Evolutionary conservation across 1,140 invertebrate species (phyloP).

Genomic region (Pseudachorutes palmiensis): DNA sequence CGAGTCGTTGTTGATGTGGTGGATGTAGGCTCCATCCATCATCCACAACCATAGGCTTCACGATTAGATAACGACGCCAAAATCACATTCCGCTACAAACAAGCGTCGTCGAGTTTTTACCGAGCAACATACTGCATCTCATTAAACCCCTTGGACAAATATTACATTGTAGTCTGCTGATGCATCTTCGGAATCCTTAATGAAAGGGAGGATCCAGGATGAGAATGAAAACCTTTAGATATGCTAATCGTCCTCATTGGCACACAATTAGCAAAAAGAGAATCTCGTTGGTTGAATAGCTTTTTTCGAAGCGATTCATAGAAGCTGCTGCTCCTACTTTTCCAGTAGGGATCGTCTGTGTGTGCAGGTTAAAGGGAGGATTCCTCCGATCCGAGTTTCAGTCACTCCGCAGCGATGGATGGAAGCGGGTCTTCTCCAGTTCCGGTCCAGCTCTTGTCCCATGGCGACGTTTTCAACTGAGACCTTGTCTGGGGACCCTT

Average conservation of each 20-base stretch:
- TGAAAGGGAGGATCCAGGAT: too few species aligned
- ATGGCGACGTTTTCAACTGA: neutral
- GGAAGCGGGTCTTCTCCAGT: neutral
- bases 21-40: neutral
- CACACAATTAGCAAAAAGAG: slow-evolving; percentile 6
- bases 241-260: slow-evolving; percentile 10
- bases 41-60: too few species aligned
- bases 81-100: neutral
- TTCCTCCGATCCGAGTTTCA: too few species aligned
- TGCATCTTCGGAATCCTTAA: too few species aligned
- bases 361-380: too few species aligned
- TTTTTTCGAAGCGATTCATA: too few species aligned
- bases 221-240: neutral
- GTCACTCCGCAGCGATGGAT: neutral
- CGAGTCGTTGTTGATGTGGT: neutral
- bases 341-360: too few species aligned
- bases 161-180: too few species aligned
- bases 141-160: too few species aligned
- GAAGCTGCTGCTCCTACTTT: too few species aligned
- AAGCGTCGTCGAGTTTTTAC: neutral
- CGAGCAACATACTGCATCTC: too few species aligned
- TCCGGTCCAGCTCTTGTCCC: neutral
- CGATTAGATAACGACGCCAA: neutral
- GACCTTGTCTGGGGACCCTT: neutral
- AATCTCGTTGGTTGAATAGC: too few species aligned